Percentiles rank a stretch among this genome's conserved stretches.
Conservation (phyloP, 2,797 vertebrate genomes). For the Gymnothorax reevesii region DNA sequence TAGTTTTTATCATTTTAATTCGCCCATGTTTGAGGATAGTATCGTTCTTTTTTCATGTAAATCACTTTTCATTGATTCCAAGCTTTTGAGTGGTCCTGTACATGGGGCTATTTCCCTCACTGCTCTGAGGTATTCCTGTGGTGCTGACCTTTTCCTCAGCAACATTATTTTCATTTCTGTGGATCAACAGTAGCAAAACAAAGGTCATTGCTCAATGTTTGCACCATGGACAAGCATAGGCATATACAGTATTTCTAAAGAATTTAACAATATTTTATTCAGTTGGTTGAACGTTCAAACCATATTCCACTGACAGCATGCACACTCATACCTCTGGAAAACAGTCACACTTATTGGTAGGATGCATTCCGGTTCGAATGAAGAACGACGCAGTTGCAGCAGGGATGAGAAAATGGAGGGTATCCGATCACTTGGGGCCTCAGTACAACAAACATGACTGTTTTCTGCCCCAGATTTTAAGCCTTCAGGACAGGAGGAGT, state of each 20-base stretch:
- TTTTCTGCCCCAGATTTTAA: neutral
- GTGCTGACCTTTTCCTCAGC: neutral
- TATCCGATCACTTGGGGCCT: neutral
- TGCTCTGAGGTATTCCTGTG: neutral
- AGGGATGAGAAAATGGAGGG: neutral
- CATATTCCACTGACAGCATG: neutral
- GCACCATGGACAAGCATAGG: neutral
- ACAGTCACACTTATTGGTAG: neutral
- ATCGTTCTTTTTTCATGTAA: too few species aligned
- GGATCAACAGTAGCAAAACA: neutral
- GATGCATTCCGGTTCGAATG: neutral
- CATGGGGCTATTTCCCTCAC: neutral
- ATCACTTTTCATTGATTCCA: too few species aligned
- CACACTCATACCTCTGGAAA: neutral
- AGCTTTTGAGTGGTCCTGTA: too few species aligned
- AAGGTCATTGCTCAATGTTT: neutral
- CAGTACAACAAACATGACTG: neutral
- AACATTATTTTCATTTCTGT: neutral
- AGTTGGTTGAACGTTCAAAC: neutral
- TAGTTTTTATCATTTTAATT: too few species aligned
- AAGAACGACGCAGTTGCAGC: neutral
- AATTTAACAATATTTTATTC: neutral
- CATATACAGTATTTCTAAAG: neutral
- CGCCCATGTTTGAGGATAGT: too few species aligned
- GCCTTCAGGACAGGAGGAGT: neutral